Percentiles rank a stretch among this genome's conserved stretches.
These are phyloP conservation scores for Muscicapa striata DNA, from an alignment of 2,797 vertebrate species.

Conservation along the genomic window DNA sequence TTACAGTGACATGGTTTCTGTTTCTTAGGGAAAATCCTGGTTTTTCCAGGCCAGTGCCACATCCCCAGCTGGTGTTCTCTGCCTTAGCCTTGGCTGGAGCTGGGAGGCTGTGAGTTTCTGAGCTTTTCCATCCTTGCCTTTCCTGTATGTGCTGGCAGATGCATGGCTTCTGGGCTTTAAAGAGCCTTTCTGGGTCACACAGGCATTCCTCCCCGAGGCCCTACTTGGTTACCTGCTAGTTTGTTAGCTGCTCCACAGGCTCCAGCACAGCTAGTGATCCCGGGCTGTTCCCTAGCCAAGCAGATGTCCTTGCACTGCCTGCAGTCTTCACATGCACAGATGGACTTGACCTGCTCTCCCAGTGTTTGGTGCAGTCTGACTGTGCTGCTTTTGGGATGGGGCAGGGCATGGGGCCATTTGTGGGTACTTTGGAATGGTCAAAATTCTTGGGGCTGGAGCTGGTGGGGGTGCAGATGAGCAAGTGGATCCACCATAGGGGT, in stretches of 20 bases:
- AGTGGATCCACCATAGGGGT: accelerated
- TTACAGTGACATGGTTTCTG: not conserved
- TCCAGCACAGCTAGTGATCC: not conserved
- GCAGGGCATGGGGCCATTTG: accelerated
- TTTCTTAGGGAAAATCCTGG: not conserved
- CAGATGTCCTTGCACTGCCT: not conserved
- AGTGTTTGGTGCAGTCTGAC: not conserved
- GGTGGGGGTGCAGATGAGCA: not conserved
- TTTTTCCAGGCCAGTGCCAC: not conserved
- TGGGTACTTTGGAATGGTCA: not conserved
- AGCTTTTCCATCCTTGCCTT: not conserved
- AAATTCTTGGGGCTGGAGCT: not conserved
- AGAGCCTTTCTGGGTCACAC: slow-evolving; percentile 23
- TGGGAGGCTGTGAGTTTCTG: not conserved
- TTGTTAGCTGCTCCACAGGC: not conserved
- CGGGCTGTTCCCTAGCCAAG: not conserved
- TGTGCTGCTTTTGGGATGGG: not conserved
- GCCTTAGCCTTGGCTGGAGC: not conserved
- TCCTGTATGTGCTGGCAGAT: not conserved
- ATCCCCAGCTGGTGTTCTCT: not conserved
- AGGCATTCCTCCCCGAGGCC: not conserved
- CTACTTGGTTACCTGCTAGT: not conserved
- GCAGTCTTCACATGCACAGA: not conserved
- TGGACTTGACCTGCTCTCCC: accelerated
- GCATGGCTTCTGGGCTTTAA: not conserved